Evolutionary conservation across 2,888 invertebrate species (phyloP).

Genomic region (Drosophila kanekoi): DNA sequence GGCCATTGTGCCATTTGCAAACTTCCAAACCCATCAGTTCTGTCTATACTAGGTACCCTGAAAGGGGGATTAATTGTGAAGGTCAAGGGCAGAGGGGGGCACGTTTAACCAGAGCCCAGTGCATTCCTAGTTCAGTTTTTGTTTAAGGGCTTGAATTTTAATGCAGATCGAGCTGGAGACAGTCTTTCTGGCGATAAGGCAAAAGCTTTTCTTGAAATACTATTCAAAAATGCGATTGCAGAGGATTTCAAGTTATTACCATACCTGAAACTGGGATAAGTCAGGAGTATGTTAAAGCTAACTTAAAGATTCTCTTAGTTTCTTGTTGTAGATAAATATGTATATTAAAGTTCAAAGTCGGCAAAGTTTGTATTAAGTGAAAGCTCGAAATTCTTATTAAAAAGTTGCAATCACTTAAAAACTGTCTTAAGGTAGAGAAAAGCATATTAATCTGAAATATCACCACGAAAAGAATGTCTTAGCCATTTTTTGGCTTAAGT

Average conservation of each 20-base stretch:
- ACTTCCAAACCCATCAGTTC: constrained; percentile 30
- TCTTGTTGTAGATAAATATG: no score
- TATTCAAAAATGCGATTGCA: no score
- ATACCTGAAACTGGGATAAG: no score
- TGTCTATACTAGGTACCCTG: constrained; percentile 14
- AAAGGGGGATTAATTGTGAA: constrained; percentile 23
- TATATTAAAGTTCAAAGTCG: no score
- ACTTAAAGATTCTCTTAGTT: no score
- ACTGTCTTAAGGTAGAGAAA: no score
- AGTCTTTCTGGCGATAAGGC: no score
- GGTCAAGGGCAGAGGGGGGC: constrained; percentile 45
- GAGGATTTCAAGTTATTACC: no score
- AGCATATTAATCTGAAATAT: no score
- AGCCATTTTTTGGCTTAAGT: background rate
- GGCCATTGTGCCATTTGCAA: constrained; percentile 62
- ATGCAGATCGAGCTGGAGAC: background rate
- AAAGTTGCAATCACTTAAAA: background rate
- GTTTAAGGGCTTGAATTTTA: constrained; percentile 22
- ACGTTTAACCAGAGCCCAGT: constrained; percentile 18
- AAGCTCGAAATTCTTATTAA: background rate
- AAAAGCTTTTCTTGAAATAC: no score
- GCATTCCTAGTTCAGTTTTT: constrained; percentile 43
- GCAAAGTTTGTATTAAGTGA: background rate
- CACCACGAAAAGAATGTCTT: no score
- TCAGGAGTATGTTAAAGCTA: no score